Percentiles rank a stretch among this genome's conserved stretches.
Evolutionary conservation across 2,888 invertebrate species (phyloP).

Genomic region (Dynastes hyllus): DNA sequence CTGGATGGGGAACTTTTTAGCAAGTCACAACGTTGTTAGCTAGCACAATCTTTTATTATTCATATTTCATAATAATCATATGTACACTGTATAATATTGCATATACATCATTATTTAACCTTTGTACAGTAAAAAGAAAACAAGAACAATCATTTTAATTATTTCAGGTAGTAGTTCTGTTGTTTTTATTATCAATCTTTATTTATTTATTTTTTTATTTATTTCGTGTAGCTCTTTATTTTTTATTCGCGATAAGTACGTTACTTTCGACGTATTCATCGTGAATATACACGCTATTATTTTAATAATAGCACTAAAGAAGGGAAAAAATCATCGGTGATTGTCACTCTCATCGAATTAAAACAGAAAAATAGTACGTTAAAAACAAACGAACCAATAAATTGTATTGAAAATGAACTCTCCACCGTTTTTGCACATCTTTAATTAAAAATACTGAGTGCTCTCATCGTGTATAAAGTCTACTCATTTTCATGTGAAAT

Average conservation of each 20-base stretch:
- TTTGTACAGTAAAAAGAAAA: conserved; percentile 53
- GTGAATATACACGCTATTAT: background rate
- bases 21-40: background rate
- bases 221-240: background rate
- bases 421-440: background rate
- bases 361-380: conserved; percentile 32
- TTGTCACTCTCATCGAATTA: conserved; percentile 55
- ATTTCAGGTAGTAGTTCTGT: conserved; percentile 53
- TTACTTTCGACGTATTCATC: too few relatives aligned
- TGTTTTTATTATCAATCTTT: conserved; percentile 2
- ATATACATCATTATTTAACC: conserved; percentile 50
- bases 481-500: background rate
- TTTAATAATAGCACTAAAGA: background rate
- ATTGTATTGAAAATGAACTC: background rate
- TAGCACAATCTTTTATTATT: conserved; percentile 53
- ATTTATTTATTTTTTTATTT: background rate
- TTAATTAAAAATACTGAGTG: conserved; percentile 2
- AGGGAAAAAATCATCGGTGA: conserved; percentile 48
- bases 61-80: conserved; percentile 45
- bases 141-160: conserved; percentile 36
- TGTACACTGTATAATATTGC: conserved; percentile 52
- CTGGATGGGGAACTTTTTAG: background rate
- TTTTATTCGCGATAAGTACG: too few relatives aligned
- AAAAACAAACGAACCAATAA: conserved; percentile 27
- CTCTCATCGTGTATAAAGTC: too few relatives aligned